A percentile compares a stretch with the other conserved stretches of the same genome.
These are phyloP conservation scores for Cheilosia vulpina DNA, from an alignment of 2,888 invertebrate genomes.

Conservation along the genomic window DNA sequence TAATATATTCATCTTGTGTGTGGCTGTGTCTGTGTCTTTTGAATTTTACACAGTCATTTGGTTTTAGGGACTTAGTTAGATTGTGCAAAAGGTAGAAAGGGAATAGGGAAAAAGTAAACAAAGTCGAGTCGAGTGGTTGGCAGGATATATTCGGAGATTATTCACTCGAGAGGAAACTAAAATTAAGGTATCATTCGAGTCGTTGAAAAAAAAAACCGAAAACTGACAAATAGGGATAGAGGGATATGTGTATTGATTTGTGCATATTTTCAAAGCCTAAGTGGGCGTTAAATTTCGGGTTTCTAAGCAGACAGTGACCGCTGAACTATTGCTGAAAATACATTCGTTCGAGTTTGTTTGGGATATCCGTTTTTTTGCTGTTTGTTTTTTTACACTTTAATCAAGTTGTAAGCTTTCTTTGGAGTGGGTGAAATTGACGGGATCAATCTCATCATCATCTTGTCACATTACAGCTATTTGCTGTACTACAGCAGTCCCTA, in stretches of 20 bases:
- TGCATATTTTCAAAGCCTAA: slow-evolving; percentile 11
- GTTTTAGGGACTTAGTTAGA: slow-evolving; percentile 56
- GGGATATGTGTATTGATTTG: slow-evolving; percentile 35
- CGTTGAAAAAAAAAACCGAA: slow-evolving; percentile 19
- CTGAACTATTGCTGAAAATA: neutral
- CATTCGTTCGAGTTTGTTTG: neutral
- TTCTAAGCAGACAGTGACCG: slow-evolving; percentile 10
- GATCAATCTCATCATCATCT: no score
- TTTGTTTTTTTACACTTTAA: no score
- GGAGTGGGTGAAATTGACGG: no score
- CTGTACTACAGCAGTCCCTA: no score
- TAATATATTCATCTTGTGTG: slow-evolving; percentile 73
- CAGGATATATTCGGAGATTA: slow-evolving; percentile 44
- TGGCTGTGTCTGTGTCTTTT: slow-evolving; percentile 44
- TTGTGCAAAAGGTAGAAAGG: slow-evolving; percentile 10
- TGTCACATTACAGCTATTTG: no score
- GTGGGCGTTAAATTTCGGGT: slow-evolving; percentile 12
- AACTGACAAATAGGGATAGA: slow-evolving; percentile 9
- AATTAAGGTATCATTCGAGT: slow-evolving; percentile 68
- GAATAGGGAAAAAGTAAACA: slow-evolving; percentile 66
- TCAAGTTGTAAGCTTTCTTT: neutral
- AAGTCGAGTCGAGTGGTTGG: slow-evolving; percentile 70
- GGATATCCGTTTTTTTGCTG: no score
- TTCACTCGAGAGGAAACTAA: slow-evolving; percentile 64
- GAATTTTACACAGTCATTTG: slow-evolving; percentile 72